Evolutionary conservation across 2,888 invertebrate species (phyloP).

Genomic region (Brachycybe producta): DNA sequence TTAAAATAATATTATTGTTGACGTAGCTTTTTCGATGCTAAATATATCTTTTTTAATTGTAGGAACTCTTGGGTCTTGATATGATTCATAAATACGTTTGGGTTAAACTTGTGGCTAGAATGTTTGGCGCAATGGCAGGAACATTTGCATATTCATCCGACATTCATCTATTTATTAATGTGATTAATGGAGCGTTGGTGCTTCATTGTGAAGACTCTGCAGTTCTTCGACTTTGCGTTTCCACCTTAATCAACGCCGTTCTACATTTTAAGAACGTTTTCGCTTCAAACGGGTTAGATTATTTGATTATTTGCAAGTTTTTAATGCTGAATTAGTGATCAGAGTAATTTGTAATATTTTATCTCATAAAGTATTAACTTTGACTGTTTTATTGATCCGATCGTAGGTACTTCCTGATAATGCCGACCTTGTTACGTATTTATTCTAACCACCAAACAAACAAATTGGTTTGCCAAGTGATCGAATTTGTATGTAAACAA

Average conservation of each 20-base stretch:
- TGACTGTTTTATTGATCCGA: not conserved
- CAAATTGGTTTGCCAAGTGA: conserved; percentile 80
- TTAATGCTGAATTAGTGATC: not conserved
- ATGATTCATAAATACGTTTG: conserved; percentile 98
- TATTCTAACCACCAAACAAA: conserved; percentile 98
- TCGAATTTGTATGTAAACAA: conserved; percentile 96
- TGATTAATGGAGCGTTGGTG: conserved; percentile 89
- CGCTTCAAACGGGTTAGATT: conserved; percentile 74
- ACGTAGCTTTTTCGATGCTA: not conserved
- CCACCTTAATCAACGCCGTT: conserved; percentile 93
- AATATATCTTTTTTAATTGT: conserved; percentile 21
- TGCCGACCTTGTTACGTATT: conserved; percentile 91
- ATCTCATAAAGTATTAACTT: conserved; percentile 4
- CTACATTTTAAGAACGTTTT: conserved; percentile 98
- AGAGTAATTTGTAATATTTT: not conserved
- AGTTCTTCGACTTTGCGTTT: conserved; percentile 86
- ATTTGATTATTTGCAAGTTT: too few species aligned
- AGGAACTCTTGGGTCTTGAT: conserved; percentile 81
- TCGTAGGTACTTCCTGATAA: conserved; percentile 76
- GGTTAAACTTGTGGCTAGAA: conserved; percentile 86
- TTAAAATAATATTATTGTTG: not conserved
- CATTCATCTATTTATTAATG: conserved; percentile 93
- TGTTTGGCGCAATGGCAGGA: conserved; percentile 97
- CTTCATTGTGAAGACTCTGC: conserved; percentile 94
- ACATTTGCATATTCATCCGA: conserved; percentile 95